A percentile compares a stretch with the other conserved stretches of the same genome.
Conservation (phyloP, 2,113 vertebrate species). For the Scortum barcoo region DNA sequence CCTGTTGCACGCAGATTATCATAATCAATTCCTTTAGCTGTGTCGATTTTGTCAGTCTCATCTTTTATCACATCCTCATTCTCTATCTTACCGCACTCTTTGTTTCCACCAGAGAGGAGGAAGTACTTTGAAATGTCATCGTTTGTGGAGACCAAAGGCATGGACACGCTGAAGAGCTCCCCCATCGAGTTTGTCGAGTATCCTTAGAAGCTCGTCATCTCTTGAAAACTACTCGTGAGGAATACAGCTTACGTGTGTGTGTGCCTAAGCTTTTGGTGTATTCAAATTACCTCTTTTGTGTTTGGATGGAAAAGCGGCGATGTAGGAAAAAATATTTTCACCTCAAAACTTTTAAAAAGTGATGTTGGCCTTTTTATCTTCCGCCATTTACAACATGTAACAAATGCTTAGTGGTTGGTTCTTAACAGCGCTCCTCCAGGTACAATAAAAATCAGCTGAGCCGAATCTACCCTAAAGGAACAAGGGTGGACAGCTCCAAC, state of each 20-base stretch:
- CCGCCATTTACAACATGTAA: neutral
- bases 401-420: neutral
- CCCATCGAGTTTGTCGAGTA: conserved; percentile 94
- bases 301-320: neutral
- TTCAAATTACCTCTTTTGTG: neutral
- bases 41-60: neutral
- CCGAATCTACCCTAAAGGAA: conserved; percentile 94
- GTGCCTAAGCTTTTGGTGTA: neutral
- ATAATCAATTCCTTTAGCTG: neutral
- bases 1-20: neutral
- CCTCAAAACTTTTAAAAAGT: neutral
- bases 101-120: conserved; percentile 83
- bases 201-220: conserved; percentile 75
- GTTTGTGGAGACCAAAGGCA: conserved; percentile 93
- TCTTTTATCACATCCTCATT: neutral
- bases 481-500: conserved; percentile 93
- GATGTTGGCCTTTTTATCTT: neutral
- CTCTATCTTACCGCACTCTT: neutral
- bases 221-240: neutral
- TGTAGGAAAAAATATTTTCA: neutral
- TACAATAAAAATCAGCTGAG: conserved; percentile 96
- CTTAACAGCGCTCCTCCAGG: conserved; percentile 76
- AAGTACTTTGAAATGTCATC: conserved; percentile 94
- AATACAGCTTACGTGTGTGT: neutral
- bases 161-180: conserved; percentile 90